Percentiles rank a stretch among this genome's conserved stretches.
Conservation (phyloP, 2,797 vertebrate genomes). For the Oceanodroma leucorhoa region DNA sequence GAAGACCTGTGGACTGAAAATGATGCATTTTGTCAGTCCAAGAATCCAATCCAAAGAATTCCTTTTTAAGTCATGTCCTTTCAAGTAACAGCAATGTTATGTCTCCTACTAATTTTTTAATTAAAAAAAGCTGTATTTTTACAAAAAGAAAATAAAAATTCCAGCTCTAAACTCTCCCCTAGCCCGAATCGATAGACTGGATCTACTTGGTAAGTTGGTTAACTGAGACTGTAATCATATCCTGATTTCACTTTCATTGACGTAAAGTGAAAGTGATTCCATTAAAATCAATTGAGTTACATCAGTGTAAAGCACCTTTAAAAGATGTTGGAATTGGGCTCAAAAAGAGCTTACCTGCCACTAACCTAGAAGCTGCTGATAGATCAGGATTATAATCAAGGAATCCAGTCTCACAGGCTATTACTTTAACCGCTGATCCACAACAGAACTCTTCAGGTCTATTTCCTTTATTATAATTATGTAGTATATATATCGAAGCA, state of each 20-base stretch:
- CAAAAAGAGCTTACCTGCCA: background rate
- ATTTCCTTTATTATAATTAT: background rate
- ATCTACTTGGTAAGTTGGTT: background rate
- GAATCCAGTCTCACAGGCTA: background rate
- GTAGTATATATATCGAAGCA: background rate
- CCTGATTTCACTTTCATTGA: background rate
- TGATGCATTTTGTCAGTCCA: background rate
- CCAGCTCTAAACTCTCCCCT: background rate
- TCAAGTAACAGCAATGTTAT: background rate
- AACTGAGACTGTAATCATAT: background rate
- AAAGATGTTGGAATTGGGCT: background rate
- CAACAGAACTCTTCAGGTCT: background rate
- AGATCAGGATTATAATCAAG: background rate
- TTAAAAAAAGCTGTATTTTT: background rate
- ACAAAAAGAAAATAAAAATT: background rate
- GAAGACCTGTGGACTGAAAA: background rate
- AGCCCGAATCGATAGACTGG: background rate
- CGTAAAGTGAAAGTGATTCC: background rate
- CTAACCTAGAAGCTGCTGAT: background rate
- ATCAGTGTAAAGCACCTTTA: background rate
- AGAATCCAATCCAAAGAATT: background rate
- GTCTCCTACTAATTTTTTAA: background rate
- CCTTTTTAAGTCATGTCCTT: background rate
- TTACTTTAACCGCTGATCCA: background rate
- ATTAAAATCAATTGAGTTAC: constrained; percentile 17